Base-by-base conservation (phyloP, 2,113 vertebrate species). In the Limnothrissa miodon region DNA sequence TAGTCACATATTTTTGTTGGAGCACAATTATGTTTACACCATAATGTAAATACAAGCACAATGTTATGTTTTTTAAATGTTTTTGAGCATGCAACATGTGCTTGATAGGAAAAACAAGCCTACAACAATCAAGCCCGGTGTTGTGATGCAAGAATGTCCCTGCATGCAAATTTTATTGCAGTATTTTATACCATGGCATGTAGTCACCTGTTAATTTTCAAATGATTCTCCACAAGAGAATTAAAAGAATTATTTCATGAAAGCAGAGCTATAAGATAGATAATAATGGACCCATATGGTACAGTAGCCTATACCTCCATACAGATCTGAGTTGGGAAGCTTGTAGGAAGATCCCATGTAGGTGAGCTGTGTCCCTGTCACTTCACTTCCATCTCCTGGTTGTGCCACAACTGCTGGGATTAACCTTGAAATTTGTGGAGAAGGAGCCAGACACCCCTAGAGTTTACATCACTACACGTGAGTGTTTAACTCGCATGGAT, bases 341-440 rank as follows among this genome's bases (percentile, higher is more conserved):
- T 11, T 4, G 10, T 70, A 10, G 62, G 10, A 70, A 70, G 33
- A 36, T 4, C 33, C 62, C 29, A 15, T 33, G 33, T 29, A 70
- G 62, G 62, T 70, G 62, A 70, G 13, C 62, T 36, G 29, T 70
- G 10, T 70, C 62, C 15, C 62, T 70, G 62, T 70, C 62, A 70
- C 29, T 15, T 70, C 29, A 29, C 59, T 25, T 66, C 10, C 29
- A 70, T 70, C 62, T 70, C 62, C 33, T 36, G 62, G 11, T 36
- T 70, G 1, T 1, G 29, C 62, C 11, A 29, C 62, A 70, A 11
- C 62, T 70, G 62, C 62, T 17, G 25, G 29, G 13, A 11, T 87
- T 93, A 91, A 93, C 92, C 91, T 93, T 94, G 90, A 88, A 81
- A 89, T 88, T 79, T 80, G 82, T 84, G 48, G 84, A 84, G 46